These are phyloP conservation scores for Metridium senile DNA, from an alignment of 92 coral and sea anemone species.

Conservation along the genomic window DNA sequence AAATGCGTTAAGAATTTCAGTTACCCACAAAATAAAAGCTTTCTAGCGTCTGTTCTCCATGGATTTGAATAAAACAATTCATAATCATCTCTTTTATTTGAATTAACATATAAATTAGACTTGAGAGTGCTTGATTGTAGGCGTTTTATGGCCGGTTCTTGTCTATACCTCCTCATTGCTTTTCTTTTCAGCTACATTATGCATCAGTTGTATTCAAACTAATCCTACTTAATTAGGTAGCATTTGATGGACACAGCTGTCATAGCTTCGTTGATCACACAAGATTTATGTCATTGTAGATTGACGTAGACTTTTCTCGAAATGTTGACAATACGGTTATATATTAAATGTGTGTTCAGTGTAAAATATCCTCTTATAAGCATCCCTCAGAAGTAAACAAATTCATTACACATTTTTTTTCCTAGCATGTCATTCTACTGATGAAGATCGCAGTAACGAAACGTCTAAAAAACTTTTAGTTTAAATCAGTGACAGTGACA, in stretches of 20 bases:
- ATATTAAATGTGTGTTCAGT: too few relatives aligned
- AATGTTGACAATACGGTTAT: too few relatives aligned
- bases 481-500: too few relatives aligned
- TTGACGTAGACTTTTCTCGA: neutral
- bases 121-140: too few relatives aligned
- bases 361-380: too few relatives aligned
- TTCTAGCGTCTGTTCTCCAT: neutral
- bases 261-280: neutral
- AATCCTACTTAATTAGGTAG: neutral
- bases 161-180: neutral
- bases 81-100: neutral
- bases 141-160: too few relatives aligned
- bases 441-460: too few relatives aligned
- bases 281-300: neutral
- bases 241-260: neutral
- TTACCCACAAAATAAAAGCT: neutral
- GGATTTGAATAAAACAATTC: neutral
- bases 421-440: too few relatives aligned
- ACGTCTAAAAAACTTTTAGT: too few relatives aligned
- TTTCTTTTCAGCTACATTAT: neutral
- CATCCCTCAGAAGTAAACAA: too few relatives aligned
- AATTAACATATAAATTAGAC: too few relatives aligned
- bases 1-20: neutral
- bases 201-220: neutral
- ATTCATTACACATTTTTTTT: too few relatives aligned